Evolutionary conservation across 2,797 vertebrate species (phyloP), one percentile per base, ranked within the genome.

Genomic region (Ptychadena robeensis): DNA sequence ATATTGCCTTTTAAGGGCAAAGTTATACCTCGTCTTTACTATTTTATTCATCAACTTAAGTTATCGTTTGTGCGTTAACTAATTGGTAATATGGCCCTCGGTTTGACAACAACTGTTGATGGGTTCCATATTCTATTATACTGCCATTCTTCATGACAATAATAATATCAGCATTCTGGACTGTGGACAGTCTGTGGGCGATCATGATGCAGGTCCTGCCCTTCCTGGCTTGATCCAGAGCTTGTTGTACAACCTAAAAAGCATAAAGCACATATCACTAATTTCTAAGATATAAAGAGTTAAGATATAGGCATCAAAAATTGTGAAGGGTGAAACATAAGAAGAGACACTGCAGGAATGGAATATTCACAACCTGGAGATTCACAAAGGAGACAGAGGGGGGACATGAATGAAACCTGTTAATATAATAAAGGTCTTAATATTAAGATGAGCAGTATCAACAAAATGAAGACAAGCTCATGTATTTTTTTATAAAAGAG

Each of bases 1-100:
- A n/a, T 22, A 53, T n/a, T 48, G 18, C 44, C 44, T 6, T n/a
- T 1, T 22, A 53, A 6, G 11, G 2, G 40, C 40, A 44, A 44
- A 44, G 14, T 18, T 44, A 44, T 44, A 18, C 40, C n/a, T 15
- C 4, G 15, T 48, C 40, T 48, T 15, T 48, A 2, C 1, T 22
- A 22, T 22, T n/a, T 1, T 4, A 15, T 53, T 53, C 22, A n/a
- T n/a, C 12, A 18, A 2, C 11, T 6, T 85, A 89, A n/a, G 73
- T 87, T 81, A 90, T 70, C 40, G 87, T 88, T 85, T 89, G 87
- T 87, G 89, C 88, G 81, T 89, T 92, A 86, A 89, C 91, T 90
- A 92, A 89, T 86, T 91, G 91, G 90, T 91, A 94, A 89, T 91
- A 93, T 35, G 87, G 59, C 68, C 88, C 88, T 69, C 73, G 82